Percentiles rank a stretch among this genome's conserved stretches.
These are phyloP conservation scores for Mythimna vitellina DNA, from an alignment of 2,888 invertebrate species.

Conservation along the genomic window DNA sequence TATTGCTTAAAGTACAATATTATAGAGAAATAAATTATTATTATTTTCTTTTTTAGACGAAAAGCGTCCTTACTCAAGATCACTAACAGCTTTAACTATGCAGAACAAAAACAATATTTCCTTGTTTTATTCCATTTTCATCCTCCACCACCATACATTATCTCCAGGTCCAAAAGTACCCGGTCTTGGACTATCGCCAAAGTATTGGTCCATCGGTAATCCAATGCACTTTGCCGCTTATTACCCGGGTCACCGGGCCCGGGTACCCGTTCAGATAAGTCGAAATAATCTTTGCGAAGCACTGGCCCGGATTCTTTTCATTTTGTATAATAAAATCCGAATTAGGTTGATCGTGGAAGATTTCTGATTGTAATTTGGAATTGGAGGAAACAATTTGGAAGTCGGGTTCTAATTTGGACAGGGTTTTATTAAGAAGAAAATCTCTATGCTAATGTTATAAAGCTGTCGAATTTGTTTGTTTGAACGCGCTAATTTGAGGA, in stretches of 20 bases:
- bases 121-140: not conserved
- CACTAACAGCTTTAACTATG: not conserved
- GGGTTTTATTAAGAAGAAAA: not conserved
- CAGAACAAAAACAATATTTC: not conserved
- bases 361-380: conserved; percentile 13
- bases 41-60: too few relatives aligned
- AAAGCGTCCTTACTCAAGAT: too few relatives aligned
- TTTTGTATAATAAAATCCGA: conserved; percentile 54
- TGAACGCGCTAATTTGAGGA: too few relatives aligned
- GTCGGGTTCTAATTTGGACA: not conserved
- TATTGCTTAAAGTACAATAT: too few relatives aligned
- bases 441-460: not conserved
- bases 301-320: conserved; percentile 40
- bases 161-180: conserved; percentile 16
- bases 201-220: conserved; percentile 59
- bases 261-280: conserved; percentile 66
- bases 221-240: conserved; percentile 72
- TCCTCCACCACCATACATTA: conserved; percentile 5
- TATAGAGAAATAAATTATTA: too few relatives aligned
- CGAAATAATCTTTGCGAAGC: conserved; percentile 44
- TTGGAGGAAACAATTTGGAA: conserved; percentile 18
- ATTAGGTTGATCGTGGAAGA: conserved; percentile 34
- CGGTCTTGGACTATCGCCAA: conserved; percentile 66
- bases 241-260: conserved; percentile 74
- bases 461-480: too few relatives aligned